phyloP scores from a whole-genome alignment of 2,888 invertebrate genomes.

The Caenorhabditis angaria region DNA sequence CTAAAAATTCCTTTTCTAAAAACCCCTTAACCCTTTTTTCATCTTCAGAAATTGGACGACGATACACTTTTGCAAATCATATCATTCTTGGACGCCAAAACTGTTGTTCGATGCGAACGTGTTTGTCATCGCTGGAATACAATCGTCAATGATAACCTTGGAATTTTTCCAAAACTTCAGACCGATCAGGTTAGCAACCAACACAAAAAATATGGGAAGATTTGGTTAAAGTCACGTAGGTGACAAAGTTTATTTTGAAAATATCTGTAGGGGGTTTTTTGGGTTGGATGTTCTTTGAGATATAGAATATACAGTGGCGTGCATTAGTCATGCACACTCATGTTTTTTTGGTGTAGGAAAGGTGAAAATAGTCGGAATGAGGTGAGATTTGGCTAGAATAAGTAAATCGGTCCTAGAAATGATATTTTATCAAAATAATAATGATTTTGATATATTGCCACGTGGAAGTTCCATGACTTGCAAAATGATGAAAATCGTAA shows the following conservation, averaged over 20 bases:
- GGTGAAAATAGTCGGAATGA: too few species aligned
- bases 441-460: too few species aligned
- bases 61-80: slow-evolving; percentile 42
- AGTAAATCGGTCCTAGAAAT: too few species aligned
- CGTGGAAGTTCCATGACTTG: too few species aligned
- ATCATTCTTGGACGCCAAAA: slow-evolving; percentile 32
- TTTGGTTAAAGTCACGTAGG: neutral
- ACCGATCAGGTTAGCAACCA: slow-evolving; percentile 56
- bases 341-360: too few species aligned
- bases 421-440: too few species aligned
- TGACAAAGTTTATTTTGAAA: neutral
- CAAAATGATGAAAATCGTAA: too few species aligned
- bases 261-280: neutral
- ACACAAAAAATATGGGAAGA: neutral
- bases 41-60: slow-evolving; percentile 46
- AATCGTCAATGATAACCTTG: slow-evolving; percentile 31
- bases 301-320: neutral
- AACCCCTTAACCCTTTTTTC: too few species aligned
- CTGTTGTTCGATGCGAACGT: slow-evolving; percentile 37
- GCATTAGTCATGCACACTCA: too few species aligned
- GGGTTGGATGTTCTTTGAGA: neutral
- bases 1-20: neutral
- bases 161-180: slow-evolving; percentile 38
- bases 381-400: too few species aligned
- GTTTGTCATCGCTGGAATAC: slow-evolving; percentile 51